Base-by-base conservation (phyloP, 1,140 invertebrate genomes). In the Sinella curviseta region DNA sequence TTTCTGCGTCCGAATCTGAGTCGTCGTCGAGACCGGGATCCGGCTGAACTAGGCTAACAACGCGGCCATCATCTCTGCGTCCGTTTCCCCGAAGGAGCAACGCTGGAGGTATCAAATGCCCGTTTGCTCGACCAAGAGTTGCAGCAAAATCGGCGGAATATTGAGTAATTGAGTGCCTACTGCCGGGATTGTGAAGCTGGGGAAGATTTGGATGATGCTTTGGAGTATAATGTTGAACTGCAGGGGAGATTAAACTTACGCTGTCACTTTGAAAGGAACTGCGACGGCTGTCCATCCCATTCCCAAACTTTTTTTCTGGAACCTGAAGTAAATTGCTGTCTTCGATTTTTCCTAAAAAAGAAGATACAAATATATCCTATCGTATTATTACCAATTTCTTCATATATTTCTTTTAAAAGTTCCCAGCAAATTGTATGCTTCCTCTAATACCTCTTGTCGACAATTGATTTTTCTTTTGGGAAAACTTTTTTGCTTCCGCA, bases 401-500 rank as follows among this genome's bases (percentile, higher is more conserved):
- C n/a, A n/a, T n/a, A n/a, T n/a, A n/a, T n/a, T n/a, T n/a, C n/a
- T n/a, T n/a, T n/a, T n/a, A n/a, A n/a, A n/a, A n/a, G n/a, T n/a
- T n/a, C n/a, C n/a, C n/a, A n/a, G n/a, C n/a, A n/a, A n/a, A n/a
- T n/a, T n/a, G n/a, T n/a, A n/a, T n/a, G n/a, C n/a, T n/a, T n/a
- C n/a, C n/a, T n/a, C n/a, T n/a, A n/a, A n/a, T 26, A 60, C 57
- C 57, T 60, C 57, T 12, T 17, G 57, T n/a, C 3, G 57, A 60
- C 8, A 60, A n/a, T 60, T 60, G 57, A 12, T 70, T 70, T 33
- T 70, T 70, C 30, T 70, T 70, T 24, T 70, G 26, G 12, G 65
- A 70, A 30, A 70, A 33, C n/a, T 33, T 70, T 33, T 70, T 70
- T 26, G 78, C 73, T 36, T 79, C 73, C 28, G 39, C 73, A 30